A percentile compares a stretch with the other conserved stretches of the same genome.
phyloP scores from a whole-genome alignment of 1,140 invertebrate species.

The Tetranychus urticae region DNA sequence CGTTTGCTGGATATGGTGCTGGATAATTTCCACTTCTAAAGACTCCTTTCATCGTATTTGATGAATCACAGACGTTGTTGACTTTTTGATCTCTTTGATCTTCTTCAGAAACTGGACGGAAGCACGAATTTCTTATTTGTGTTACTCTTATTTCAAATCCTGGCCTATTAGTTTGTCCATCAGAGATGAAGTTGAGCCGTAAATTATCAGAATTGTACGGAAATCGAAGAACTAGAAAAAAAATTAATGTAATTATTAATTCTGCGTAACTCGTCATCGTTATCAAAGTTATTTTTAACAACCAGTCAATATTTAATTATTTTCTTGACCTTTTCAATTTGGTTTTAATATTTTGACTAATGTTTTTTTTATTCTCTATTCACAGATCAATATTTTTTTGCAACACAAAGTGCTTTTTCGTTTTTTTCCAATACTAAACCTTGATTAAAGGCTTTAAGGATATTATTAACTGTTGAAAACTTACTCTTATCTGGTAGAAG shows the following conservation, averaged over 20 bases:
- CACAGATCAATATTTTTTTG: too few relatives aligned
- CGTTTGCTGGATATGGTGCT: conserved; percentile 7
- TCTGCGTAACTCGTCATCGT: neutral
- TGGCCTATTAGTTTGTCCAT: conserved; percentile 10
- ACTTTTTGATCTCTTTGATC: neutral
- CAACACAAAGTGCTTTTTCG: too few relatives aligned
- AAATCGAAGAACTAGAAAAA: neutral
- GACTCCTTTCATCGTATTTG: neutral
- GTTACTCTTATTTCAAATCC: conserved; percentile 13
- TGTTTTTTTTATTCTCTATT: too few relatives aligned
- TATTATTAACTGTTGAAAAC: neutral
- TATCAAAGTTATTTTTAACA: neutral
- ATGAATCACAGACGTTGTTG: conserved; percentile 4
- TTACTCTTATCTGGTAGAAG: neutral
- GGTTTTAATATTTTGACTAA: too few relatives aligned
- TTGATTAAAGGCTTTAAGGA: too few relatives aligned
- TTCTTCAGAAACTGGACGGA: neutral
- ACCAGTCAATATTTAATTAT: too few relatives aligned
- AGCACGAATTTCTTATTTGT: conserved; percentile 7
- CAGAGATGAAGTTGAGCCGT: conserved; percentile 13
- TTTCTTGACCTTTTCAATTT: too few relatives aligned
- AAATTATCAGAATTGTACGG: neutral
- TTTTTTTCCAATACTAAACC: neutral
- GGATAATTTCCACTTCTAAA: conserved; percentile 12
- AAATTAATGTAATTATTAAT: neutral